phyloP scores from a whole-genome alignment of 2,113 vertebrate genomes.

The Aix galericulata region DNA sequence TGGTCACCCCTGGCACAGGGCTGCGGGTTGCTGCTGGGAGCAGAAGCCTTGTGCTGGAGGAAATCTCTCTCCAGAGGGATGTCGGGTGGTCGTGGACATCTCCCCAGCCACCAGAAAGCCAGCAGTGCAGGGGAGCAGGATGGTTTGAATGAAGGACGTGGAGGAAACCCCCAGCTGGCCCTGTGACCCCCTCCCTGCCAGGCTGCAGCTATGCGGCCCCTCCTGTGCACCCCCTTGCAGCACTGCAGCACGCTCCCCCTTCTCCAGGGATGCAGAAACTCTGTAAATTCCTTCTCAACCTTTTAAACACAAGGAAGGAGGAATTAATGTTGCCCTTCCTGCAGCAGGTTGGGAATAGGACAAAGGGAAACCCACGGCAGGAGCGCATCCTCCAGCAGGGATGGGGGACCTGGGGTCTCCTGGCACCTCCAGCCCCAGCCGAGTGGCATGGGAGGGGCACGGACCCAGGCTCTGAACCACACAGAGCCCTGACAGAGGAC shows the following conservation, averaged over 20 bases:
- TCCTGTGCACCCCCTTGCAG: not conserved
- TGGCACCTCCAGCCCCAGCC: too few relatives aligned
- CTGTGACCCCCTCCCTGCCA: too few relatives aligned
- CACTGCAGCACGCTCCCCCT: not conserved
- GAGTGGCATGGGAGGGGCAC: too few relatives aligned
- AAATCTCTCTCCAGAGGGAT: too few relatives aligned
- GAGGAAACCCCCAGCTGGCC: not conserved
- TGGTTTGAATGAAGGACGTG: not conserved
- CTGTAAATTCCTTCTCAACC: not conserved
- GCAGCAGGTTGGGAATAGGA: too few relatives aligned
- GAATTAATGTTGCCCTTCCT: not conserved
- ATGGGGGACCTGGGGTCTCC: too few relatives aligned
- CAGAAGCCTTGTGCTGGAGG: not conserved
- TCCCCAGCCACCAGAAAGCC: too few relatives aligned
- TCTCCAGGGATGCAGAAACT: not conserved
- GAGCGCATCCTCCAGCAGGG: too few relatives aligned
- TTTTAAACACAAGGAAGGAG: not conserved
- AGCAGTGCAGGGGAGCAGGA: not conserved
- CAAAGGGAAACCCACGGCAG: too few relatives aligned
- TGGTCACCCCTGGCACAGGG: accelerated
- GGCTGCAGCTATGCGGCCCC: not conserved
- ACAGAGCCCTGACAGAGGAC: not conserved
- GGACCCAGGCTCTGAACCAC: too few relatives aligned
- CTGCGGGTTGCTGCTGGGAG: not conserved
- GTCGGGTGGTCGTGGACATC: not conserved